Conservation (phyloP, 2,113 vertebrate genomes). For the Bos javanicus region DNA sequence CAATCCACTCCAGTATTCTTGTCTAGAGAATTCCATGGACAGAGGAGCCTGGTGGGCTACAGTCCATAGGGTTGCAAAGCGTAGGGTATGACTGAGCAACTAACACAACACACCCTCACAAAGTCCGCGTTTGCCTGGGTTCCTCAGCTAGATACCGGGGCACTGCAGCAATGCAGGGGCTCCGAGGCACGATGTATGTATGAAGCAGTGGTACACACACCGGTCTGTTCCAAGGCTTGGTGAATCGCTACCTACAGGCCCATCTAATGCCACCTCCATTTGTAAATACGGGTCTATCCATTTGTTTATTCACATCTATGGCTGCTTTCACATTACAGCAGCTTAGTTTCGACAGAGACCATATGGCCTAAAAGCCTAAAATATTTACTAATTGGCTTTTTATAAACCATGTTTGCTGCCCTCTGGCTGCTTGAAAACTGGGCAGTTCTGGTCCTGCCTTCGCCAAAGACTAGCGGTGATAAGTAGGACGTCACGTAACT, state of each 20-base stretch:
- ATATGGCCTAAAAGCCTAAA: background rate
- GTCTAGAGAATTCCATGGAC: background rate
- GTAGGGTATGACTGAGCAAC: background rate
- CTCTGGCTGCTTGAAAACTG: background rate
- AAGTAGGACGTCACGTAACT: background rate
- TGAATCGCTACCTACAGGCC: background rate
- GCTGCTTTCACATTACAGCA: background rate
- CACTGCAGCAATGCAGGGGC: background rate
- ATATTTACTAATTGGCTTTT: background rate
- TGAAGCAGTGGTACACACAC: rapidly evolving
- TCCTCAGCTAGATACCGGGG: background rate
- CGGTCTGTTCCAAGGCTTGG: background rate
- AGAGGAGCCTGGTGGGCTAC: background rate
- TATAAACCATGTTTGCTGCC: background rate
- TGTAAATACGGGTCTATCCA: background rate
- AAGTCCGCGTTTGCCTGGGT: background rate
- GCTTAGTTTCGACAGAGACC: background rate
- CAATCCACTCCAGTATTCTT: background rate
- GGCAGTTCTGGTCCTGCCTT: background rate
- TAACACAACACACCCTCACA: background rate
- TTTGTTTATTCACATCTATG: background rate
- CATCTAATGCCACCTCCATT: background rate
- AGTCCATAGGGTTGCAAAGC: background rate
- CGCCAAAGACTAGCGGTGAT: background rate
- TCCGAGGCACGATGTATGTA: rapidly evolving